Evolutionary conservation across 2,113 vertebrate genomes (phyloP).

Genomic region (Paracanthobrama guichenoti): DNA sequence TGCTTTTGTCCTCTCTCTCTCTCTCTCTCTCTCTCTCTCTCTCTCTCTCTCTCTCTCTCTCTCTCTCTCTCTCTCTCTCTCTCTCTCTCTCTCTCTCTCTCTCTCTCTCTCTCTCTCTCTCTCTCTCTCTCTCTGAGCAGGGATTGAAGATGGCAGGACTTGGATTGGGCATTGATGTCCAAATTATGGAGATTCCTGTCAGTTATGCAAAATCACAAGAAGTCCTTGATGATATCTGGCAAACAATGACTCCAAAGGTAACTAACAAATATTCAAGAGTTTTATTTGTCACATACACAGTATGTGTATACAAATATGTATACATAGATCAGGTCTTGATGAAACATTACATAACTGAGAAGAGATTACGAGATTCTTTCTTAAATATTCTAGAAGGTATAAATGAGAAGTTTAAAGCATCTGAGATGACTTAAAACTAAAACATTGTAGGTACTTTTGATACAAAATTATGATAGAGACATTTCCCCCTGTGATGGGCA

Average conservation of each 20-base stretch:
- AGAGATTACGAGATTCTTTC: background rate
- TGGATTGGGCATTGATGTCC: conserved; percentile 65
- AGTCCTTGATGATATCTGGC: conserved; percentile 77
- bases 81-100: too few relatives aligned
- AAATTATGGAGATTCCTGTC: conserved; percentile 76
- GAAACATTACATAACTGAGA: background rate
- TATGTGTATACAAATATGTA: too few relatives aligned
- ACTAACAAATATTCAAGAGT: conserved; percentile 42
- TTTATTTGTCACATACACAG: too few relatives aligned
- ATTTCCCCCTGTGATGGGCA: conserved; percentile 56
- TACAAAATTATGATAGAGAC: background rate
- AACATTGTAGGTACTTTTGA: background rate
- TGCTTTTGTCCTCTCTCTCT: background rate
- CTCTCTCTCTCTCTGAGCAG: too few relatives aligned
- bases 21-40: too few relatives aligned
- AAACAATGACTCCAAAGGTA: conserved; percentile 79
- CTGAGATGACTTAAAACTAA: background rate
- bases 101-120: too few relatives aligned
- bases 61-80: too few relatives aligned
- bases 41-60: too few relatives aligned
- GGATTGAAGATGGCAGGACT: conserved; percentile 77
- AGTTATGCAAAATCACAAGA: conserved; percentile 76
- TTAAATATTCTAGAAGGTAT: background rate
- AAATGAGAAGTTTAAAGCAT: background rate
- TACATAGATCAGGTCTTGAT: background rate